Evolutionary conservation across 2,113 vertebrate genomes (phyloP).

Genomic region (Rhombomys opimus): DNA sequence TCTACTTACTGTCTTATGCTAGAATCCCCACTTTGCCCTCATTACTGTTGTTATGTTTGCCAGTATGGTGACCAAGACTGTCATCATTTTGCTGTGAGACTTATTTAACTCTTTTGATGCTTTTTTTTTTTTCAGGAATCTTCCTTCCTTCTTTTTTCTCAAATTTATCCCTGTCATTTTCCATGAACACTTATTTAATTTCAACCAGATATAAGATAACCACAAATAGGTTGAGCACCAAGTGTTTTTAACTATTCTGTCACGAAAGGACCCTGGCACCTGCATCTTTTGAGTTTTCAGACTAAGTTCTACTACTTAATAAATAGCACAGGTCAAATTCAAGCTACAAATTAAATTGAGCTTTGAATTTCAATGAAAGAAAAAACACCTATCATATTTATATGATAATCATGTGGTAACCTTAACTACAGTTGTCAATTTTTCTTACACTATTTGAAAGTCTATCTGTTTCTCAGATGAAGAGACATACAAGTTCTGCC

Average conservation of each 20-base stretch:
- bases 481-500: neutral
- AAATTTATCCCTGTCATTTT: neutral
- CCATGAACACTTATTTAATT: neutral
- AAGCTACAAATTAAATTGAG: neutral
- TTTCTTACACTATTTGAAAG: neutral
- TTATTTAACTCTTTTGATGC: neutral
- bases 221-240: neutral
- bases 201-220: neutral
- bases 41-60: neutral
- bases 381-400: neutral
- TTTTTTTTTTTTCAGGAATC: slow-evolving; percentile 16
- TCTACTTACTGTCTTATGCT: slow-evolving; percentile 42
- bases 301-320: neutral
- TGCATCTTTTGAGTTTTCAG: neutral
- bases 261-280: neutral
- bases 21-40: neutral
- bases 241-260: neutral
- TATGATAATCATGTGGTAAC: neutral
- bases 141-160: neutral
- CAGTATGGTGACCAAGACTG: neutral
- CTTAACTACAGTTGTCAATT: neutral
- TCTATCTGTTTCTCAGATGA: neutral
- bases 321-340: neutral
- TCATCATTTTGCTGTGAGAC: neutral
- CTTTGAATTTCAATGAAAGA: slow-evolving; percentile 3